Conservation (phyloP, 2,113 vertebrate genomes). For the Gambusia affinis region DNA sequence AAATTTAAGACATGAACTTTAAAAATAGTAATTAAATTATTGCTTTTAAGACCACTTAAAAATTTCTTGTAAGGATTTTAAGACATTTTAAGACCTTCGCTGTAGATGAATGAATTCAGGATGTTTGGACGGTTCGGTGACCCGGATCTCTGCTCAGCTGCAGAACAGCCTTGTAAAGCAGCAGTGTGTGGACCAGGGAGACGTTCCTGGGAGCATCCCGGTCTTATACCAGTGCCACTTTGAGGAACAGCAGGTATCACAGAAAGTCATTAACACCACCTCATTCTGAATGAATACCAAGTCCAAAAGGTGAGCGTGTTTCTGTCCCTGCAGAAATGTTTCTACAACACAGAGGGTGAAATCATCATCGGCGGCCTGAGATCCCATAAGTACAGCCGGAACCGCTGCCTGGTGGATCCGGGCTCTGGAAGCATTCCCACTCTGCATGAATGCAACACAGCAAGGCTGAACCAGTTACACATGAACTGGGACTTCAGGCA, state of each 20-base stretch:
- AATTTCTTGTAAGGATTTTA: no score
- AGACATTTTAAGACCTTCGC: no score
- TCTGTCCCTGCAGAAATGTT: slow-evolving; percentile 42
- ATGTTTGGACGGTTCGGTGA: no score
- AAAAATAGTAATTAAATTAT: no score
- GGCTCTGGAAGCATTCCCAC: slow-evolving; percentile 53
- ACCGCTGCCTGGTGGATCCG: slow-evolving; percentile 68
- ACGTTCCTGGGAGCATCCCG: slow-evolving; percentile 65
- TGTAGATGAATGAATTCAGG: no score
- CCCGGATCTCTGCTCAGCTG: slow-evolving; percentile 31
- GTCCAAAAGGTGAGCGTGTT: fast-evolving
- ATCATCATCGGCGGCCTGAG: slow-evolving; percentile 54
- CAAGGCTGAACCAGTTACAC: slow-evolving; percentile 34
- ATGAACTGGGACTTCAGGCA: slow-evolving; percentile 76
- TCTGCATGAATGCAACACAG: slow-evolving; percentile 59
- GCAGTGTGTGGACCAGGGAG: slow-evolving; percentile 66
- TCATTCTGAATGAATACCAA: neutral
- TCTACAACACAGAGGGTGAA: slow-evolving; percentile 50
- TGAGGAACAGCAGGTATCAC: slow-evolving; percentile 55
- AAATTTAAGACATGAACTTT: no score
- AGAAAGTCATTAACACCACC: neutral
- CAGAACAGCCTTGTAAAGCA: slow-evolving; percentile 32
- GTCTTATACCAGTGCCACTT: slow-evolving; percentile 61
- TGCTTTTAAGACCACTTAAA: no score
- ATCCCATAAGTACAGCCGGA: slow-evolving; percentile 48